Conservation (phyloP, 1,140 invertebrate genomes). For the Agrypnia vestita region DNA sequence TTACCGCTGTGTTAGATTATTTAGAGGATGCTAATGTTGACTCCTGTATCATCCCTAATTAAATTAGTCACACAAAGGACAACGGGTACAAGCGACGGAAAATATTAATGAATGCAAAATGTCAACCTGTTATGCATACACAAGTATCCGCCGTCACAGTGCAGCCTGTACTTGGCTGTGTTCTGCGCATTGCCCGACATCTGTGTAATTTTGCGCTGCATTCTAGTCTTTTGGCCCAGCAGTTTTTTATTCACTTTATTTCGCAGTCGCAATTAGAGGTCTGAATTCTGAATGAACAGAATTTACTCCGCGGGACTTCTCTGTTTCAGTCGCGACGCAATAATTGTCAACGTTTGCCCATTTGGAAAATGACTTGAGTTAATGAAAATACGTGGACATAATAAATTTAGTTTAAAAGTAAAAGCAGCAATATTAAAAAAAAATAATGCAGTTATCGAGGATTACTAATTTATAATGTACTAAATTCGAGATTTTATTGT, state of each 20-base stretch:
- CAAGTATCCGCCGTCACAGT: neutral
- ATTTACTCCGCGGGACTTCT: neutral
- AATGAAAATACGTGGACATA: no score
- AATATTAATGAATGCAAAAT: slow-evolving; percentile 33
- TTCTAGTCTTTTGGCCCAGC: slow-evolving; percentile 16
- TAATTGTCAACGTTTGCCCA: slow-evolving; percentile 2
- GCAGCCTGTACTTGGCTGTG: neutral
- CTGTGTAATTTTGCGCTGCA: slow-evolving; percentile 19
- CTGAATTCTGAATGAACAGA: slow-evolving; percentile 16
- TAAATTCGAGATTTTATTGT: no score
- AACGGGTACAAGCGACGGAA: slow-evolving; percentile 6
- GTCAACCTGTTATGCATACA: slow-evolving; percentile 26
- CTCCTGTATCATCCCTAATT: slow-evolving; percentile 18
- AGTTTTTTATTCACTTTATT: slow-evolving; percentile 25
- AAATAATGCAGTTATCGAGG: no score
- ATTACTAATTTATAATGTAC: no score
- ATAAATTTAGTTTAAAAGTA: no score
- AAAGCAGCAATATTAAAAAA: no score
- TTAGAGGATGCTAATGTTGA: neutral
- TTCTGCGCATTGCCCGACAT: neutral
- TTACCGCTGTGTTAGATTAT: neutral
- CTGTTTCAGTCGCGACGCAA: neutral
- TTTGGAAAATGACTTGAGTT: neutral
- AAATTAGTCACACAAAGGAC: slow-evolving; percentile 31
- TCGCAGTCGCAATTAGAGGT: slow-evolving; percentile 28